Base-by-base conservation (phyloP, 2,113 vertebrate genomes). In the Peromyscus leucopus region DNA sequence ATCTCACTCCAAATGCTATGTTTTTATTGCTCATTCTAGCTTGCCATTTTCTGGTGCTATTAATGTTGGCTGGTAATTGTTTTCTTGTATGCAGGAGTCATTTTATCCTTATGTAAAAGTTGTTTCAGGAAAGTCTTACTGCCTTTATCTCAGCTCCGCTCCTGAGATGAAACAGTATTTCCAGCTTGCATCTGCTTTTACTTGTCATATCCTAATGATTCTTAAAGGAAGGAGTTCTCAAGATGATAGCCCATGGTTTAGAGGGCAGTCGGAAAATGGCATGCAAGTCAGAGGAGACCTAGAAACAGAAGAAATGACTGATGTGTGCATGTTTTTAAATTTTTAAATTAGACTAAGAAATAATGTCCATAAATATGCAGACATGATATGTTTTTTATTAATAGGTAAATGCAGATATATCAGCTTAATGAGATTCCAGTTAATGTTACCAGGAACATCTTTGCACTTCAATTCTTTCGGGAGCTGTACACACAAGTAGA, bases 11-110 rank as follows among this genome's bases (percentile, higher is more conserved):
- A 94, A 95, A 95, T 90, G 96, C 88, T 86, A 90, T 97, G 88
- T 97, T 98, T 97, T 98, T 97, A 97, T 96, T 96, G 94, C 96
- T 97, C 94, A 97, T 97, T 97, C 97, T 97, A 90, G 97, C 97
- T 97, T 98, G 91, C 92, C 71, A 78, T 89, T 91, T 97, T 97
- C 94, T 89, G 90, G 80, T 46, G 83, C 80, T 95, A 95, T 89
- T 97, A 94, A 92, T 72, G 57, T 89, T 98, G 87, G 91, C 95
- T 94, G 86, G 84, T 95, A 97, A 98, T 97, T 96, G 93, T 97
- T 95, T 96, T 90, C 5, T 74, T 59, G 26, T 89, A 19, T 75
- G 94, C 93, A 26, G 91, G 80, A 97, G 94, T 95, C 75, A 85
- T 96, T 98, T 97, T 97, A 82, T 90, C 88, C 48, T 96, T 87